phyloP scores from a whole-genome alignment of 2,888 invertebrate genomes.

The Coenonympha arcania region DNA sequence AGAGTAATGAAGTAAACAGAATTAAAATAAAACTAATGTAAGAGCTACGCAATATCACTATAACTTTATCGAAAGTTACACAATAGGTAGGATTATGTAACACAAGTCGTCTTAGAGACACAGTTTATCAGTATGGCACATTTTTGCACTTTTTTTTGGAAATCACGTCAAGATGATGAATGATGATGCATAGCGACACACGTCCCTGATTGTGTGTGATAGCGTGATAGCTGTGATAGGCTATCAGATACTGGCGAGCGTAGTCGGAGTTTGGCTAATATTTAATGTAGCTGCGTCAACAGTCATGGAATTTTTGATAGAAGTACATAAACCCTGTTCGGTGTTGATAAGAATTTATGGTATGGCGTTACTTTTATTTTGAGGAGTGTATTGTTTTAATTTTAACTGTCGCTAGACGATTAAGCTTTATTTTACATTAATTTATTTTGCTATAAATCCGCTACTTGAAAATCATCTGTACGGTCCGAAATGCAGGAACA shows the following conservation, averaged over 20 bases:
- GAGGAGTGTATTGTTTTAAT: no score
- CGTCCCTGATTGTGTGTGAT: conserved; percentile 29
- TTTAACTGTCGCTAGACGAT: no score
- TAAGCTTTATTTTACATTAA: no score
- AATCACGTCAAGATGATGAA: conserved; percentile 65
- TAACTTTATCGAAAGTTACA: not conserved
- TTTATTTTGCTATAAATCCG: no score
- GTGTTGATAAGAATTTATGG: no score
- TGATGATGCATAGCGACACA: conserved; percentile 55
- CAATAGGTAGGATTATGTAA: conserved; percentile 29
- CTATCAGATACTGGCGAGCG: conserved; percentile 33
- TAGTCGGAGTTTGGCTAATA: conserved; percentile 22
- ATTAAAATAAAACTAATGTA: no score
- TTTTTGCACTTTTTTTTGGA: conserved; percentile 32
- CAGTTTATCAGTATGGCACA: conserved; percentile 47
- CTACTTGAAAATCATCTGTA: no score
- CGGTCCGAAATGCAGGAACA: no score
- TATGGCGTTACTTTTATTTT: no score
- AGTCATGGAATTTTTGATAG: conserved; percentile 26
- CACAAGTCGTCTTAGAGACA: conserved; percentile 33
- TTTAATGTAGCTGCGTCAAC: conserved; percentile 28
- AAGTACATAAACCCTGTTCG: not conserved
- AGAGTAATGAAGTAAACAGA: no score
- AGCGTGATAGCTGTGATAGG: conserved; percentile 40
- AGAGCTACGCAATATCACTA: not conserved